Evolutionary conservation across 1,140 invertebrate species (phyloP), one percentile per base, ranked within the genome.

Genomic region (Diachasmimorpha longicaudata): DNA sequence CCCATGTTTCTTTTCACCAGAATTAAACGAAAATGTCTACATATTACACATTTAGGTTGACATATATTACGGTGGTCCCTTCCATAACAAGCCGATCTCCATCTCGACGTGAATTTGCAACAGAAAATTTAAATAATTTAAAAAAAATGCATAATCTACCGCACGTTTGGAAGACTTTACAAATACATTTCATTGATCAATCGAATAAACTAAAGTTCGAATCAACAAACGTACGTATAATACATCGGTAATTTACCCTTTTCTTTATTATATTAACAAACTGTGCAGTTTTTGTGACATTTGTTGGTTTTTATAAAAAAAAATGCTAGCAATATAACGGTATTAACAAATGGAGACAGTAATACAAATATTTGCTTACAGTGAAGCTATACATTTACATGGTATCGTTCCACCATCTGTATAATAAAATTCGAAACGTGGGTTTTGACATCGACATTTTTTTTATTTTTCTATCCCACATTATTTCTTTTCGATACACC

Each of bases 11-110:
- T n/a, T 31, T 31, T 31, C 31, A 31, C 31, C 31, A 3, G 31
- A 31, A 31, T 31, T 31, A 3, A 42, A 42, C 9, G 13, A 42
- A 42, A 42, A 42, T 42, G 13, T 42, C 39, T 42, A 42, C 13
- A 6, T 31, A 31, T 55, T 55, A 55, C 48, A 55, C n/a, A 21
- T 55, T 19, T 55, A 19, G n/a, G 9, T 21, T 55, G 19, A 80
- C 19, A 63, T 69, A 79, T 79, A 75, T 21, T 78, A 79, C 36
- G 78, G 67, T 83, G 82, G 81, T 83, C 81, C 82, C 80, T 81
- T 82, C 78, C 73, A 77, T 81, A 82, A 70, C 31, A 72, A 79
- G 37, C 74, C 79, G 37, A 81, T 81, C n/a, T 37, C 36, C 9
- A 19, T 42, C 19, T 37, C 10, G 14, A 70, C 10, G 39, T 37